A percentile compares a stretch with the other conserved stretches of the same genome.
These are phyloP conservation scores for Trematocara stigmaticum DNA, from an alignment of 2,113 vertebrate genomes.

Conservation along the genomic window DNA sequence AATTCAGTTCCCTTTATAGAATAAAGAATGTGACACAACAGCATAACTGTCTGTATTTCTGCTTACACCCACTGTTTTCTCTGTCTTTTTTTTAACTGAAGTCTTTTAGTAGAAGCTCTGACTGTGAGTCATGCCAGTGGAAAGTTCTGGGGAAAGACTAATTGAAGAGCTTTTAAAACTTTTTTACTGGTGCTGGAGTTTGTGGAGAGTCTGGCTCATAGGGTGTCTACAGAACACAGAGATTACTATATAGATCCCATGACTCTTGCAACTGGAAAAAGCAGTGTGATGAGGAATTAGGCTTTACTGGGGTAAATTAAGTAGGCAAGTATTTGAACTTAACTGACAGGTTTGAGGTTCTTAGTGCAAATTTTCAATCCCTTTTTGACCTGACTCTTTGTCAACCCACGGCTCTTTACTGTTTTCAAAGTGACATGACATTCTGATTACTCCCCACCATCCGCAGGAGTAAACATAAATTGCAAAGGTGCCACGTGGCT, in stretches of 20 bases:
- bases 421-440: background rate
- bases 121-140: slow-evolving; percentile 27
- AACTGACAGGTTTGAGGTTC: background rate
- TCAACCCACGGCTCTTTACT: background rate
- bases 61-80: background rate
- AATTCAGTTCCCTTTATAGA: background rate
- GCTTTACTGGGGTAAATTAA: background rate
- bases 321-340: background rate
- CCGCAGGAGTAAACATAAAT: background rate
- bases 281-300: background rate
- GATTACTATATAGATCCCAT: background rate
- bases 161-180: background rate
- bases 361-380: background rate
- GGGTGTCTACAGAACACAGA: background rate
- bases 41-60: background rate
- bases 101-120: slow-evolving; percentile 11
- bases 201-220: background rate
- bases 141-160: slow-evolving; percentile 24
- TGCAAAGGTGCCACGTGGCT: background rate
- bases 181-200: slow-evolving; percentile 12
- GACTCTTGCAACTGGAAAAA: background rate
- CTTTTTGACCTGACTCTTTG: background rate
- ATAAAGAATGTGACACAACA: background rate
- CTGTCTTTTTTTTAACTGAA: background rate
- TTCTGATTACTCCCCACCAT: background rate